Base-by-base conservation (phyloP, 1,140 invertebrate genomes). In the Rhagoletis pomonella region DNA sequence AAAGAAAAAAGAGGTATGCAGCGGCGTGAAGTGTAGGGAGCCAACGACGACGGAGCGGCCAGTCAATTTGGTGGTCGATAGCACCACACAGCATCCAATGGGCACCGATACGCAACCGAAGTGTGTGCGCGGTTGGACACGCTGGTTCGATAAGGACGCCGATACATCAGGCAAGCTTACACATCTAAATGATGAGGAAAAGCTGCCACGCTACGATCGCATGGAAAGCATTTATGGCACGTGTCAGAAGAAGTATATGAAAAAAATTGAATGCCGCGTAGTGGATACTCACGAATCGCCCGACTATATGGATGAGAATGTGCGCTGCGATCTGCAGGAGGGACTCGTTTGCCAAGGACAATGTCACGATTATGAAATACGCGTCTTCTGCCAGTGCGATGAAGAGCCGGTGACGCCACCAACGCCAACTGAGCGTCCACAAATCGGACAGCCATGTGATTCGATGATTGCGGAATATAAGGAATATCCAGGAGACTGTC, bases 341-440 rank as follows among this genome's bases (percentile, higher is more conserved):
- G 97, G 97, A 1, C 93, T 98, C 0, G 91, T 95, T 7, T 98
- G 97, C 90, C 90, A 92, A 19, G 89, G 89, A 58, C 93, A 93
- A 17, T 96, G 96, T 90, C 92, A 94, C 50, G 96, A 97, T 90
- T 97, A 96, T 92, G 96, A 97, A 91, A 95, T 97, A 17, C 94
- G 96, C 47, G 95, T 96, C 55, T 93, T 95, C 47, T 97, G 96
- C 90, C 93, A 95, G 88, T 96, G 96, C 90, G 94, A 94, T 90
- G 90, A 91, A 14, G 88, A 88, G 4, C 65, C 67, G 3, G 67
- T 87, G 3, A 89, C 88, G 0, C 19, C 88, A 3, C 60, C 69
- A 2, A 89, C 88, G 2, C 89, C 90, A 1, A 89, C 87, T 17
- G 87, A 89, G 62, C 88, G 88, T 42, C 90, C 90, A 12, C 89